phyloP scores from a whole-genome alignment of 2,113 vertebrate species.

The Trichechus manatus region DNA sequence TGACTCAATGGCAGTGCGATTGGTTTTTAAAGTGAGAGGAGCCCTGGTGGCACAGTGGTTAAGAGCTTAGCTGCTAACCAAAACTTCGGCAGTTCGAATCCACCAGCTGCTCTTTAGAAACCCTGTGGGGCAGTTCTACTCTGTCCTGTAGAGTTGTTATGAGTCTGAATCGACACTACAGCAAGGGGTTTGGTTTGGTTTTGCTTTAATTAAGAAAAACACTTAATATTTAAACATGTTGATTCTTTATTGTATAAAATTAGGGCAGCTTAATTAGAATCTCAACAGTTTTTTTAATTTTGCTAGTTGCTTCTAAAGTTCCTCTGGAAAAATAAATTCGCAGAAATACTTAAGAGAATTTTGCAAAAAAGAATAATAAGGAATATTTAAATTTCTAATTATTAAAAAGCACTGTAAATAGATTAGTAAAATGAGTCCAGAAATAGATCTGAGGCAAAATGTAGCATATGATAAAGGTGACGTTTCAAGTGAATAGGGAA shows the following conservation, averaged over 20 bases:
- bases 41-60: no score
- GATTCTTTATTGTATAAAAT: neutral
- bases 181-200: no score
- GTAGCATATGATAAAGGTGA: slow-evolving; percentile 43
- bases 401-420: slow-evolving; percentile 38
- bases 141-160: neutral
- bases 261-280: slow-evolving; percentile 7
- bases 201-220: neutral
- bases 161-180: neutral
- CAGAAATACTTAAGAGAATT: neutral
- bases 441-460: slow-evolving; percentile 58
- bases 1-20: no score
- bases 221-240: neutral
- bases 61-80: no score
- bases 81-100: no score
- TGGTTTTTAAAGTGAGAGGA: no score
- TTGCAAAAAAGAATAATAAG: slow-evolving; percentile 28
- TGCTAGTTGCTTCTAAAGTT: slow-evolving; percentile 38
- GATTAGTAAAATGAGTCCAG: slow-evolving; percentile 41
- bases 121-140: no score
- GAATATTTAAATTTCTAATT: slow-evolving; percentile 5
- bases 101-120: no score
- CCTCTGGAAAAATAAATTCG: slow-evolving; percentile 26
- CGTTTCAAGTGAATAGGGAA: slow-evolving; percentile 35
- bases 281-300: slow-evolving; percentile 37